These are phyloP conservation scores for Calonectris borealis DNA, from an alignment of 2,113 vertebrate genomes.

Conservation along the genomic window DNA sequence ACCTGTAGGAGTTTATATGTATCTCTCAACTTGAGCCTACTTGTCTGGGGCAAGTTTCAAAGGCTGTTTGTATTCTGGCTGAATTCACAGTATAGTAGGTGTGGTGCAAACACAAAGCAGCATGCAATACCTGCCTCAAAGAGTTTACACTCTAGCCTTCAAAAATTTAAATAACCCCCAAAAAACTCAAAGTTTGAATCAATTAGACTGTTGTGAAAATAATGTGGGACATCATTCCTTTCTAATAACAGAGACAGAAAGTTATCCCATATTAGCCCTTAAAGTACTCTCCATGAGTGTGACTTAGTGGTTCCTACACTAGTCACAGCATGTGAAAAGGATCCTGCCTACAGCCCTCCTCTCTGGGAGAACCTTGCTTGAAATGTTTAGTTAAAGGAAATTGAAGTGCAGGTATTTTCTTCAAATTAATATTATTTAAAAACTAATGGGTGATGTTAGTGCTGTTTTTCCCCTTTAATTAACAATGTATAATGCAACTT, in stretches of 20 bases:
- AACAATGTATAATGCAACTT: constrained; percentile 9
- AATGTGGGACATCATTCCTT: not conserved
- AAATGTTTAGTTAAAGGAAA: not conserved
- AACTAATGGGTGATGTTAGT: not conserved
- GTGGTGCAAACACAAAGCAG: not conserved
- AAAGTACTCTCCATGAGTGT: not conserved
- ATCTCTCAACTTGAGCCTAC: not conserved
- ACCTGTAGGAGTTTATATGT: not conserved
- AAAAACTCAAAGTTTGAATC: not conserved
- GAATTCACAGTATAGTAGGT: not conserved
- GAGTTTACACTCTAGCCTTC: not conserved
- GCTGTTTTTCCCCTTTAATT: not conserved
- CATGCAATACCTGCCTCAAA: not conserved
- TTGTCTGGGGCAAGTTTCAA: not conserved
- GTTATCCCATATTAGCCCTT: not conserved
- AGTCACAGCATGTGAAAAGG: not conserved
- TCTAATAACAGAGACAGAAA: not conserved
- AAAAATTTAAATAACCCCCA: not conserved
- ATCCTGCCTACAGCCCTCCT: not conserved
- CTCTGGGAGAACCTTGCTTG: not conserved
- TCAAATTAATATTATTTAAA: not conserved
- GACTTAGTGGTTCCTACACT: not conserved
- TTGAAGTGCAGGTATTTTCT: not conserved
- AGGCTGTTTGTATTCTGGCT: not conserved
- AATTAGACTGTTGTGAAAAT: not conserved